Base-by-base conservation (phyloP, 2,888 invertebrate genomes). In the Drosophila quasianomalipes region DNA sequence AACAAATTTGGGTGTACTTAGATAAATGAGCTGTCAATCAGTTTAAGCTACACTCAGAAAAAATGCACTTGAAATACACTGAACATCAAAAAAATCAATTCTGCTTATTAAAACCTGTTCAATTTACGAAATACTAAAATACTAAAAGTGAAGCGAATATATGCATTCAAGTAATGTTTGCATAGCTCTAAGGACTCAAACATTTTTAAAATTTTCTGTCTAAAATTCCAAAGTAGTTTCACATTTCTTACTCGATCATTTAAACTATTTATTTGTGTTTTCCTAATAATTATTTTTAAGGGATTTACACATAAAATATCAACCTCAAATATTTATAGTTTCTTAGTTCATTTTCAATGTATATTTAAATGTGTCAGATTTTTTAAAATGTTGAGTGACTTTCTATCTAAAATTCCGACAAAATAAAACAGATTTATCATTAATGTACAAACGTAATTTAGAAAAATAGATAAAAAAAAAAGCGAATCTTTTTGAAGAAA, bases 1-100 rank as follows among this genome's bases (percentile, higher is more conserved):
- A 26, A n/a, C 58, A 68, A 14, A 39, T 6, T 57, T 26, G 12
- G 19, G 0, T 12, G 26, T 12, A 39, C 39, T 39, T 39, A 57
- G 4, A 1, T 16, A 57, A 14, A 39, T 57, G 39, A 57, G 16
- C 39, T 39, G 57, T 39, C 57, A 57, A 39, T 39, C 57, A 28
- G 1, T n/a, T 3, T n/a, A n/a, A n/a, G 37, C 37, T 19, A 26
- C 54, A 55, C 12, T 35, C 54, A 35, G 3, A 26, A 37, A 37
- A 37, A 28, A 47, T 22, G 12, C 12, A 26, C 5, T 35, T 19
- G 4, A 19, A 16, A 26, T 26, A 16, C 44, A 22, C 14, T 44
- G 22, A 41, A 41, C 41, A 41, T 41, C 0, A 19, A n/a, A 16
- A 10, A 41, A 41, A 19, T 10, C 10, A 10, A 2, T n/a, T 22